Percentiles rank a stretch among this genome's conserved stretches.
phyloP scores from a whole-genome alignment of 2,888 invertebrate genomes.

The Dioctria rufipes region DNA sequence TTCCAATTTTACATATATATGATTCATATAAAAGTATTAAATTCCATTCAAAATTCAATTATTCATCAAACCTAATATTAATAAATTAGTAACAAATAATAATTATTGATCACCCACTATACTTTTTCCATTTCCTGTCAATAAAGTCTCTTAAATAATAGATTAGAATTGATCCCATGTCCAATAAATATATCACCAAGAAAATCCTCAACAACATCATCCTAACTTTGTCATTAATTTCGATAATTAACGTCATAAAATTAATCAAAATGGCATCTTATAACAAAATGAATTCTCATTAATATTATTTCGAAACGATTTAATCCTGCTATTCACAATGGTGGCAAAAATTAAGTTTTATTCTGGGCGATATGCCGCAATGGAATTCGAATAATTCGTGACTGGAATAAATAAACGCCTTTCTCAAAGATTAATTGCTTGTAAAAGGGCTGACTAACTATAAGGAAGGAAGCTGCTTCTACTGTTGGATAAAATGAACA shows the following conservation, averaged over 20 bases:
- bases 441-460: neutral
- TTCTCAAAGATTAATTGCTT: constrained; percentile 4
- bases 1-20: too few relatives aligned
- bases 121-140: too few relatives aligned
- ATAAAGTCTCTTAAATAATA: too few relatives aligned
- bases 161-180: too few relatives aligned
- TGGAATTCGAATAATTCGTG: constrained; percentile 34
- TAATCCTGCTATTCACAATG: neutral
- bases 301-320: neutral
- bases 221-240: constrained; percentile 18
- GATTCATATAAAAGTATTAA: too few relatives aligned
- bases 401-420: constrained; percentile 11
- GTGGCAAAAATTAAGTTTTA: constrained; percentile 14
- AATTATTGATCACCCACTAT: too few relatives aligned
- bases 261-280: constrained; percentile 35
- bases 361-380: neutral
- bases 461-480: neutral
- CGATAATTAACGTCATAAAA: constrained; percentile 32
- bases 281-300: constrained; percentile 16
- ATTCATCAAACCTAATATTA: too few relatives aligned
- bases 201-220: too few relatives aligned
- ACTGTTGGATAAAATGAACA: too few relatives aligned
- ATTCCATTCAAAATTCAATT: too few relatives aligned
- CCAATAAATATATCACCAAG: too few relatives aligned
- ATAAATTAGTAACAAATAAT: too few relatives aligned